A percentile compares a stretch with the other conserved stretches of the same genome.
phyloP scores from a whole-genome alignment of 1,140 invertebrate genomes.

The Pseudomyrmex cubaensis region DNA sequence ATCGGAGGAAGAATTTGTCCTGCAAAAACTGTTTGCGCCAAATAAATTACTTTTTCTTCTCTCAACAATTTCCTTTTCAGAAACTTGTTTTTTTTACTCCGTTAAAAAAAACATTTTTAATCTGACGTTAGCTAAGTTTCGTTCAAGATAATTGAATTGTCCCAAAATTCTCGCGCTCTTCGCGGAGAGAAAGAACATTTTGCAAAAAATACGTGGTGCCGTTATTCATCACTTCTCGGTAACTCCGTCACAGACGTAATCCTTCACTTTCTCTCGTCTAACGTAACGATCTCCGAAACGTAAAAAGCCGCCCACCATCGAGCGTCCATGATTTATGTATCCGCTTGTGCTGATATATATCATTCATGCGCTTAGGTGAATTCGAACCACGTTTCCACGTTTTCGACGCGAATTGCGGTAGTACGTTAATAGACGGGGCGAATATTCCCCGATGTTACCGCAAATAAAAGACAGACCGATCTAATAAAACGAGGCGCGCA shows the following conservation, averaged over 20 bases:
- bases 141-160: conserved; percentile 16
- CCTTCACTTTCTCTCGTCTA: conserved; percentile 30
- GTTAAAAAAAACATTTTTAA: background rate
- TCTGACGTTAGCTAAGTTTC: no score
- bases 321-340: conserved; percentile 56
- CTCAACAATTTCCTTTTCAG: no score
- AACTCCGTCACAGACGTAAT: conserved; percentile 29
- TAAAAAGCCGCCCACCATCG: conserved; percentile 21
- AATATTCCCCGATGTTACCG: conserved; percentile 25
- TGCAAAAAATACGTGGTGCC: background rate
- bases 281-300: conserved; percentile 32
- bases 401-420: conserved; percentile 59
- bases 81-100: background rate
- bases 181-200: background rate
- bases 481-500: conserved; percentile 48
- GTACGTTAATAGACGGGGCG: conserved; percentile 58
- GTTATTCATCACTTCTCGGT: conserved; percentile 16
- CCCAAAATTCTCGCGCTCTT: background rate
- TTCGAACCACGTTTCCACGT: conserved; percentile 50
- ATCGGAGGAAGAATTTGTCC: background rate
- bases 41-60: background rate
- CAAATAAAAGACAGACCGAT: conserved; percentile 64
- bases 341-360: conserved; percentile 11
- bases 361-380: conserved; percentile 28
- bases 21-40: background rate